Percentiles rank a stretch among this genome's conserved stretches.
These are phyloP conservation scores for Ormyrus thymus DNA, from an alignment of 2,888 invertebrate species.

Conservation along the genomic window DNA sequence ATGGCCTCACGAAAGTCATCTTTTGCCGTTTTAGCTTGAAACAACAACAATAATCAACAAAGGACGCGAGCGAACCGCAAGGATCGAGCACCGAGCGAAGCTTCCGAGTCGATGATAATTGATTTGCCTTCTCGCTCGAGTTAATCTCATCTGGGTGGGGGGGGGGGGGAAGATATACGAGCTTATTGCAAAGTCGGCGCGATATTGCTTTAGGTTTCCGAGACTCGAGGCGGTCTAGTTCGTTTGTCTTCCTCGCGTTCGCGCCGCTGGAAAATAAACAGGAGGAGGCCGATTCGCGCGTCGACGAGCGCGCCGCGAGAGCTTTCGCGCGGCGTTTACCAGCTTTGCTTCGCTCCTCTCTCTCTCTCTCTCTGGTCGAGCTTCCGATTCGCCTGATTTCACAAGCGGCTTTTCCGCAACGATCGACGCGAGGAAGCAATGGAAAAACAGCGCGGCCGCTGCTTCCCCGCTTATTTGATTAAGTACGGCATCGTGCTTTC, in stretches of 20 bases:
- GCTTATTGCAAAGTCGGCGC: conserved; percentile 34
- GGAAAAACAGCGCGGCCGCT: neutral
- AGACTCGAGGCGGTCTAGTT: conserved; percentile 15
- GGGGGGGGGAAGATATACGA: no score
- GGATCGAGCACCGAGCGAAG: conserved; percentile 29
- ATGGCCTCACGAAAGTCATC: conserved; percentile 67
- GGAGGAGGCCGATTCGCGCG: conserved; percentile 4
- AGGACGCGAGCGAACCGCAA: conserved; percentile 25
- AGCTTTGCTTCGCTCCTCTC: neutral
- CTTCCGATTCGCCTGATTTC: conserved; percentile 8
- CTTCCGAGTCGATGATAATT: conserved; percentile 29
- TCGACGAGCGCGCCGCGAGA: conserved; percentile 13
- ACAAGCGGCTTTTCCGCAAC: neutral
- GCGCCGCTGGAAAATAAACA: neutral
- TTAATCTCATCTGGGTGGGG: neutral
- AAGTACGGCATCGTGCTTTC: neutral
- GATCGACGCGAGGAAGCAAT: neutral
- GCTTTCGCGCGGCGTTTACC: no score
- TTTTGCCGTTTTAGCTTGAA: conserved; percentile 25
- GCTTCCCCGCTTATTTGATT: neutral
- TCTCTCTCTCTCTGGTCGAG: conserved; percentile 5
- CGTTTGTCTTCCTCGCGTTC: neutral
- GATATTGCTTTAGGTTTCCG: conserved; percentile 42
- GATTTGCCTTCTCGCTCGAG: neutral
- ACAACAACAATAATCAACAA: conserved; percentile 35